phyloP scores from a whole-genome alignment of 2,888 invertebrate genomes.

The Cryptocephalus moraei region DNA sequence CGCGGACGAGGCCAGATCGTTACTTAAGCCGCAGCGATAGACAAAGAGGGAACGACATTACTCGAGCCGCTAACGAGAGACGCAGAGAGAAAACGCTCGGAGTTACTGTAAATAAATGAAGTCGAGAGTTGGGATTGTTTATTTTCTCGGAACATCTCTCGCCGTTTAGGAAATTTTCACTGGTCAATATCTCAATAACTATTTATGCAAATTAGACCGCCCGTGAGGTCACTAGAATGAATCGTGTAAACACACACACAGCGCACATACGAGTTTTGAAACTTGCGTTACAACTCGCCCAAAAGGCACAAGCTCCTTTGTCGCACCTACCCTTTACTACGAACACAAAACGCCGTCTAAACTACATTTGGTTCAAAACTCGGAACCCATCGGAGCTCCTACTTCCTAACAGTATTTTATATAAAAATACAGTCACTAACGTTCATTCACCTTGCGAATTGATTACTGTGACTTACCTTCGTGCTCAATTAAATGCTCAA shows the following conservation, averaged over 20 bases:
- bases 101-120: slow-evolving; percentile 15
- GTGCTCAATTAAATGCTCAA: too few relatives aligned
- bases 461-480: too few relatives aligned
- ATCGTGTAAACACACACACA: slow-evolving; percentile 1
- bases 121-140: slow-evolving; percentile 9
- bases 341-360: too few relatives aligned
- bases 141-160: neutral
- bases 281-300: slow-evolving; percentile 1
- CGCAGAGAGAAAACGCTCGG: slow-evolving; percentile 6
- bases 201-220: slow-evolving; percentile 5
- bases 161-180: neutral
- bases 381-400: too few relatives aligned
- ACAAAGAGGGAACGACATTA: slow-evolving; percentile 1
- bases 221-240: slow-evolving; percentile 2
- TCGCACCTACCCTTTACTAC: too few relatives aligned
- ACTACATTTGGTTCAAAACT: too few relatives aligned
- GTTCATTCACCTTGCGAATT: too few relatives aligned
- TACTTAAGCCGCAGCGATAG: neutral
- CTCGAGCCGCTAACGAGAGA: slow-evolving; percentile 8
- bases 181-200: slow-evolving; percentile 1
- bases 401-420: too few relatives aligned
- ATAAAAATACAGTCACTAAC: too few relatives aligned
- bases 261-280: slow-evolving; percentile 1
- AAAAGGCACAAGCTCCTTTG: neutral
- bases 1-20: slow-evolving; percentile 4